Conservation (phyloP, 2,888 invertebrate species). For the Tetranychus truncatus region DNA sequence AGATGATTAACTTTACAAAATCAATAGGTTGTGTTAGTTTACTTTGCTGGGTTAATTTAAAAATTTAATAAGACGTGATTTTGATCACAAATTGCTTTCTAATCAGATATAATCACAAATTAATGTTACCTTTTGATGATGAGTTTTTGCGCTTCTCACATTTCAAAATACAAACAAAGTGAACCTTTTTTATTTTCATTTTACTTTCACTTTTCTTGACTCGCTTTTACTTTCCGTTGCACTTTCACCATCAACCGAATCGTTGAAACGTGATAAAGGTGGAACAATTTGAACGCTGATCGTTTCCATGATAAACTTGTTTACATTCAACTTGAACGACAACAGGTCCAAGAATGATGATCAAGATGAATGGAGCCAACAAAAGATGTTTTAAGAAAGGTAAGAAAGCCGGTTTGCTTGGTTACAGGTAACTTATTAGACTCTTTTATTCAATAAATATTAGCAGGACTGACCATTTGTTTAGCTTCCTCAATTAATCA, state of each 20-base stretch:
- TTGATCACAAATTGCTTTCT: too few relatives aligned
- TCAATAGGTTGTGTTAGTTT: background rate
- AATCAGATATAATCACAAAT: too few relatives aligned
- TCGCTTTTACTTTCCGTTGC: background rate
- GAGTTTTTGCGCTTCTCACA: too few relatives aligned
- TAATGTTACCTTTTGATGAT: too few relatives aligned
- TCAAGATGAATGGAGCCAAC: background rate
- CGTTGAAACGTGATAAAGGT: background rate
- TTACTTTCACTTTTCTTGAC: background rate
- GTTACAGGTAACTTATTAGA: background rate
- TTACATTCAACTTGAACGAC: background rate
- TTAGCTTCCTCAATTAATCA: too few relatives aligned
- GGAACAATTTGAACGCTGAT: background rate
- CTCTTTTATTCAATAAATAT: background rate
- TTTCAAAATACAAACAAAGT: too few relatives aligned
- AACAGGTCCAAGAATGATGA: background rate
- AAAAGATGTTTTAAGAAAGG: background rate
- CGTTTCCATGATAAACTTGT: background rate
- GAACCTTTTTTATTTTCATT: too few relatives aligned
- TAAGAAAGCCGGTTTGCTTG: background rate
- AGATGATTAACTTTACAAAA: background rate
- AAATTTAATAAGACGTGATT: background rate
- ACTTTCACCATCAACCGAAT: background rate
- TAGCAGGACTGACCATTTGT: too few relatives aligned
- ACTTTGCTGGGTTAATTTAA: background rate